These are phyloP conservation scores for Heliconius hortense DNA, from an alignment of 2,888 invertebrate genomes.

Conservation along the genomic window DNA sequence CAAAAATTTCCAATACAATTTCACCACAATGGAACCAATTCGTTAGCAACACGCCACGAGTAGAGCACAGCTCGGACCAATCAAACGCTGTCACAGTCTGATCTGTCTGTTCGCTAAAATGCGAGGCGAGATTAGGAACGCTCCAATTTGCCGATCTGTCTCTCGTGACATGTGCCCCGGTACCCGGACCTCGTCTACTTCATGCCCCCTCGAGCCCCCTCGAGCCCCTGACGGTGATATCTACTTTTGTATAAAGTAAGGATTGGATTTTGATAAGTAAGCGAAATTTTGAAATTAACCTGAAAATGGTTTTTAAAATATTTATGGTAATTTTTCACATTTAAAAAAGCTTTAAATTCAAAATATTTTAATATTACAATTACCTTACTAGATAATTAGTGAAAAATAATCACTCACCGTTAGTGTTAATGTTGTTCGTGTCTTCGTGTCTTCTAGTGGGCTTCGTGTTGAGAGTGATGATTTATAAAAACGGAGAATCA, in stretches of 20 bases:
- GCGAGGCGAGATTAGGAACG: constrained; percentile 34
- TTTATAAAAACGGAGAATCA: too few species aligned
- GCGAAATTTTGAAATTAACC: neutral
- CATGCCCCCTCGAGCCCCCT: neutral
- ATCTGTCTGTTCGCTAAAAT: constrained; percentile 28
- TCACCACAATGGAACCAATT: neutral
- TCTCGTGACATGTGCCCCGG: constrained; percentile 22
- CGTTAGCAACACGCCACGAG: neutral
- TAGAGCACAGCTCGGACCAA: constrained; percentile 20
- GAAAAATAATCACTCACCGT: too few species aligned
- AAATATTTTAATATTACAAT: too few species aligned
- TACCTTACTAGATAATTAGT: too few species aligned
- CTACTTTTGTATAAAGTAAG: neutral
- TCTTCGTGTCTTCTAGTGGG: too few species aligned
- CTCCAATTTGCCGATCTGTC: constrained; percentile 33
- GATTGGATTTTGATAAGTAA: neutral
- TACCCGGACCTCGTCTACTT: neutral
- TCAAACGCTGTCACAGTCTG: constrained; percentile 27
- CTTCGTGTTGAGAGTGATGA: too few species aligned
- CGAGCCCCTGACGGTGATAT: neutral
- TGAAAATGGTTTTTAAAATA: neutral
- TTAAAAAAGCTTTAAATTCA: too few species aligned
- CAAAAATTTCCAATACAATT: neutral
- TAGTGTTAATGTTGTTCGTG: too few species aligned
- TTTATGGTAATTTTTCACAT: too few species aligned